phyloP scores from a whole-genome alignment of 1,140 invertebrate genomes.

The Epicauta chinensis region DNA sequence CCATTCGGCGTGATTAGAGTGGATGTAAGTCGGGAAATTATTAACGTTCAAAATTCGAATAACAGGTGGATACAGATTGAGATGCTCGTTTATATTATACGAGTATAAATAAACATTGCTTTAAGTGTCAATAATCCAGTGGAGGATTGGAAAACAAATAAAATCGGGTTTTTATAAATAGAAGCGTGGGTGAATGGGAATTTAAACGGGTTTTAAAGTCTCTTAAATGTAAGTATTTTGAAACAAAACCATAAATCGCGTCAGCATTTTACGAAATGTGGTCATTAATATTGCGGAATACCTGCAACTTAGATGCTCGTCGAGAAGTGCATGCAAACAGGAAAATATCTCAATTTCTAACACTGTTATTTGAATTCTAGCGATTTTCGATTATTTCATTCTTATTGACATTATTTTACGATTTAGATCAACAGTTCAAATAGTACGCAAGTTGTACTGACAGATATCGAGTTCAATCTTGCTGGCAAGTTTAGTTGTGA shows the following conservation, averaged over 20 bases:
- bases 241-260: too few relatives aligned
- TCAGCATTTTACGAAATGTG: too few relatives aligned
- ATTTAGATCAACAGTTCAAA: conserved; percentile 62
- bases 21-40: conserved; percentile 55
- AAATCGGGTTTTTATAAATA: not conserved
- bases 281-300: too few relatives aligned
- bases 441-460: conserved; percentile 64
- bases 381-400: too few relatives aligned
- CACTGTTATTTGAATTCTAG: too few relatives aligned
- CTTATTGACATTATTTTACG: conserved; percentile 37
- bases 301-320: too few relatives aligned
- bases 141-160: not conserved
- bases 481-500: conserved; percentile 82
- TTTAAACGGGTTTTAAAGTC: too few relatives aligned
- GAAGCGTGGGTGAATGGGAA: too few relatives aligned
- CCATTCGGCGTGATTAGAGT: conserved; percentile 61
- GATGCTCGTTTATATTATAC: not conserved
- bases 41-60: not conserved
- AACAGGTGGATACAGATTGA: not conserved
- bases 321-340: too few relatives aligned
- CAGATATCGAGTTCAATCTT: conserved; percentile 62
- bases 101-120: not conserved
- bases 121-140: not conserved
- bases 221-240: too few relatives aligned
- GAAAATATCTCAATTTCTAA: too few relatives aligned